These are phyloP conservation scores for Drosophila cardini DNA, from an alignment of 1,140 invertebrate genomes.

Conservation along the genomic window DNA sequence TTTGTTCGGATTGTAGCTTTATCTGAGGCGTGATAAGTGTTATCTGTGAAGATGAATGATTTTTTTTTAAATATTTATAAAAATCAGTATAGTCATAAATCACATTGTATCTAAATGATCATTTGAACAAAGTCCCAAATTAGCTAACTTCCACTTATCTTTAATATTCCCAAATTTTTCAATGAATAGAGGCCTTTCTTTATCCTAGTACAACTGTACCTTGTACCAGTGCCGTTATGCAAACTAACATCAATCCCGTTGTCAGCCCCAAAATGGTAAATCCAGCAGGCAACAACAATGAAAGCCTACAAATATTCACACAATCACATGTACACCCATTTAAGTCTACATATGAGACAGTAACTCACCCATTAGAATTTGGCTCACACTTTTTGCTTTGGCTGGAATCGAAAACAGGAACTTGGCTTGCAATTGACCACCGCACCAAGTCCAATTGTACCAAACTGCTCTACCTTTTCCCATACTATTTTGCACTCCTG, in stretches of 20 bases:
- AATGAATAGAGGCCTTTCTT: background rate
- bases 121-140: background rate
- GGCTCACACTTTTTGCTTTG: background rate
- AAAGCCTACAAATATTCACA: constrained; percentile 16
- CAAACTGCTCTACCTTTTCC: constrained; percentile 16
- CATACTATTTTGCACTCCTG: constrained; percentile 17
- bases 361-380: constrained; percentile 37
- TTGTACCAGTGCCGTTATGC: constrained; percentile 27
- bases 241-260: constrained; percentile 42
- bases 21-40: too few species aligned
- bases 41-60: too few species aligned
- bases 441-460: constrained; percentile 67
- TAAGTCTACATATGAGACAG: background rate
- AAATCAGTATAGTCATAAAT: too few species aligned
- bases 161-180: background rate
- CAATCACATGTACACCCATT: background rate
- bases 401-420: constrained; percentile 37
- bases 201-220: constrained; percentile 28
- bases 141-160: constrained; percentile 1
- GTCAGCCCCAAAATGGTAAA: constrained; percentile 29
- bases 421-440: constrained; percentile 81
- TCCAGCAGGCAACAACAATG: constrained; percentile 18
- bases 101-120: too few species aligned
- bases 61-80: too few species aligned
- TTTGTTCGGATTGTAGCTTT: too few species aligned